A percentile compares a stretch with the other conserved stretches of the same genome.
Conservation (phyloP, 2,888 invertebrate species). For the Drosophila ustulata region DNA sequence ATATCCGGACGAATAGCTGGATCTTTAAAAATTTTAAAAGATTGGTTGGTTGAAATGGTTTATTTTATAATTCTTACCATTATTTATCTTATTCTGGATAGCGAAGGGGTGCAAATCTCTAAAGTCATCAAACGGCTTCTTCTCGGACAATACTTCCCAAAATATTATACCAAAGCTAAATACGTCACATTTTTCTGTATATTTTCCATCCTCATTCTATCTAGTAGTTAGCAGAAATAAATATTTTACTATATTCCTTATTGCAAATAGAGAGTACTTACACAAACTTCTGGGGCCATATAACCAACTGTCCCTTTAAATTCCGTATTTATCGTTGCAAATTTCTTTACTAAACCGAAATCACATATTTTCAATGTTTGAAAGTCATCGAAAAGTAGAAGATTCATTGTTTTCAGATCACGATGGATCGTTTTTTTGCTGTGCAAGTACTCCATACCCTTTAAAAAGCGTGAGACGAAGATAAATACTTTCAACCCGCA, state of each 20-base stretch:
- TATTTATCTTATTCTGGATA: neutral
- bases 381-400: conserved; percentile 8
- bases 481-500: neutral
- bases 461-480: neutral
- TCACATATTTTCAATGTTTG: conserved; percentile 13
- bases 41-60: neutral
- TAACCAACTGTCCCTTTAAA: neutral
- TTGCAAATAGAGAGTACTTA: neutral
- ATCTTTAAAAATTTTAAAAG: neutral
- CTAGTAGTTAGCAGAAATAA: neutral
- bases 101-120: neutral
- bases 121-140: conserved; percentile 8
- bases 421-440: conserved; percentile 4
- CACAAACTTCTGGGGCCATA: conserved; percentile 27
- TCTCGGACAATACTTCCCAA: conserved; percentile 7
- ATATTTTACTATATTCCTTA: too few species aligned
- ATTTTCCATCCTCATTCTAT: neutral
- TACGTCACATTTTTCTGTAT: conserved; percentile 13
- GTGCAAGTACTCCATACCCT: conserved; percentile 25
- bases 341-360: conserved; percentile 5
- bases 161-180: conserved; percentile 20
- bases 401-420: conserved; percentile 20
- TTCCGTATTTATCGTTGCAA: neutral
- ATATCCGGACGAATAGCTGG: neutral
- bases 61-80: neutral